Evolutionary conservation across 2,797 vertebrate genomes (phyloP).

Genomic region (Sphenodon punctatus): DNA sequence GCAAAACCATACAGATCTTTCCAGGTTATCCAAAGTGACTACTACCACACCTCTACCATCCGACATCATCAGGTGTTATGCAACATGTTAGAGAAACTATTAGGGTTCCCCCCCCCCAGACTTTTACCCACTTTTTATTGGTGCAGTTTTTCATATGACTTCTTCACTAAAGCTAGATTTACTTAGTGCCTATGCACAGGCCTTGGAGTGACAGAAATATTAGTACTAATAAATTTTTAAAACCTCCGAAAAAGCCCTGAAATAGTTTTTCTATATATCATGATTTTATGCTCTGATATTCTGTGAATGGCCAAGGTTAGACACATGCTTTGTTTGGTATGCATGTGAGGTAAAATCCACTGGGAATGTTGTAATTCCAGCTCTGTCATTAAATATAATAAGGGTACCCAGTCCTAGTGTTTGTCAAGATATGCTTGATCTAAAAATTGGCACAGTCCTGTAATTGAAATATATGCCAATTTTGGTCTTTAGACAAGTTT

Average conservation of each 20-base stretch:
- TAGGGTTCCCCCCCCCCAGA: no score
- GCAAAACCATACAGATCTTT: background rate
- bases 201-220: background rate
- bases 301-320: background rate
- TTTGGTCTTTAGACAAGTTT: background rate
- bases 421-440: slow-evolving; percentile 3
- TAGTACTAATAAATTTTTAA: background rate
- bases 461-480: background rate
- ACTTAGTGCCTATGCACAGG: background rate
- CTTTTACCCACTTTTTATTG: background rate
- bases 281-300: background rate
- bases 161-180: background rate
- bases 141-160: background rate
- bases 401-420: background rate
- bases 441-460: background rate
- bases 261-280: background rate
- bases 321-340: background rate
- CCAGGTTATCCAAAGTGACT: background rate
- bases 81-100: background rate
- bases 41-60: background rate
- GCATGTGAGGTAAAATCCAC: background rate
- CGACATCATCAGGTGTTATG: background rate
- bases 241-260: background rate
- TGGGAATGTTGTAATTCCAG: slow-evolving; percentile 8
- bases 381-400: background rate